Conservation (phyloP, 1,140 invertebrate species). For the Zaprionus africanus region DNA sequence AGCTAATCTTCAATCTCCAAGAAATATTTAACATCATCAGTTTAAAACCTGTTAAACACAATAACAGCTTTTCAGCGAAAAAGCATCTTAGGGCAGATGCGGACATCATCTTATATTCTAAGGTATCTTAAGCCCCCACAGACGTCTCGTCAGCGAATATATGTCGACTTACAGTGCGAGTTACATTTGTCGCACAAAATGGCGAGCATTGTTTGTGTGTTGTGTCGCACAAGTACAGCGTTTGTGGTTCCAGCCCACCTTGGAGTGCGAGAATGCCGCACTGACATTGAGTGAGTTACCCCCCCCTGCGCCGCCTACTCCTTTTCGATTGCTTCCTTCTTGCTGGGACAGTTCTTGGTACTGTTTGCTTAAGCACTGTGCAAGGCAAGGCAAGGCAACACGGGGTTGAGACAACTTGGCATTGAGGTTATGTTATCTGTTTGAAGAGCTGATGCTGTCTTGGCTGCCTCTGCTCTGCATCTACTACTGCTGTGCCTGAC, state of each 20-base stretch:
- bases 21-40: background rate
- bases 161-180: background rate
- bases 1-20: background rate
- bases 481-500: slow-evolving; percentile 37
- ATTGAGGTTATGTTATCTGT: slow-evolving; percentile 43
- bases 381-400: slow-evolving; percentile 10
- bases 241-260: slow-evolving; percentile 23
- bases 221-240: slow-evolving; percentile 20
- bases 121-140: background rate
- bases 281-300: slow-evolving; percentile 10
- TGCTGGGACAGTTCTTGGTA: slow-evolving; percentile 33
- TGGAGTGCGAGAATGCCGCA: slow-evolving; percentile 15
- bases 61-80: background rate
- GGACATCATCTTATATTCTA: background rate
- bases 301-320: no score
- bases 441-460: slow-evolving; percentile 24
- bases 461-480: slow-evolving; percentile 12
- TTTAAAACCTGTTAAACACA: background rate
- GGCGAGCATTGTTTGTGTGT: slow-evolving; percentile 32
- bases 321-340: background rate
- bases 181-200: slow-evolving; percentile 29
- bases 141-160: background rate
- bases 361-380: slow-evolving; percentile 39
- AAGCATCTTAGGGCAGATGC: background rate
- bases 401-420: slow-evolving; percentile 27